Conservation (phyloP, 2,888 invertebrate genomes). For the Mythimna pallens region DNA sequence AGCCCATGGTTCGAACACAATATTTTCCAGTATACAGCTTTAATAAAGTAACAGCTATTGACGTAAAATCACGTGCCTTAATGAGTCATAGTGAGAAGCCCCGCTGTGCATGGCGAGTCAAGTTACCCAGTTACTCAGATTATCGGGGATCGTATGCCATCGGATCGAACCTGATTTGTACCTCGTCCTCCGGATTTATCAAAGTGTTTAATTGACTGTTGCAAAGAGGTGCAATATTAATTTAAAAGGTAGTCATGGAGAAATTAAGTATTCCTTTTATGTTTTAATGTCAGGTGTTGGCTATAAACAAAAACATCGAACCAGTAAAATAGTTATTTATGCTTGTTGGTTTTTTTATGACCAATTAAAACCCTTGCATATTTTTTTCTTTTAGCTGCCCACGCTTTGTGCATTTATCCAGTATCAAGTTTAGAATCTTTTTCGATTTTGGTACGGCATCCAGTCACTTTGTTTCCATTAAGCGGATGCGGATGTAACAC, state of each 20-base stretch:
- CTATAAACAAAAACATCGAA: constrained; percentile 11
- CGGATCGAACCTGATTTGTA: constrained; percentile 51
- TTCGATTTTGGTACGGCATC: no score
- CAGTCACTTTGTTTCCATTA: no score
- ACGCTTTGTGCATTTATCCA: no score
- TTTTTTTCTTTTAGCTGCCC: no score
- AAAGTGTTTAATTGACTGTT: constrained; percentile 18
- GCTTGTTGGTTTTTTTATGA: background rate
- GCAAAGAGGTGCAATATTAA: constrained; percentile 20
- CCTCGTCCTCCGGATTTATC: constrained; percentile 38
- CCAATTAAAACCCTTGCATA: background rate
- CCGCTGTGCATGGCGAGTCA: constrained; percentile 56
- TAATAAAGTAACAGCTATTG: constrained; percentile 27
- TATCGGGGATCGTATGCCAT: constrained; percentile 53
- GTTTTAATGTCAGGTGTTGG: constrained; percentile 13
- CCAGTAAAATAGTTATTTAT: background rate
- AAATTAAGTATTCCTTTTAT: constrained; percentile 14
- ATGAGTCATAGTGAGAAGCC: constrained; percentile 69
- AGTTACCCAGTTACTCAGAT: constrained; percentile 67
- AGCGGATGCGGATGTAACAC: no score
- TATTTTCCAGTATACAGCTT: constrained; percentile 24
- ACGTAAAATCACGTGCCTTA: constrained; percentile 49
- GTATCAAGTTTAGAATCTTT: no score
- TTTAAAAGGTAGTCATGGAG: constrained; percentile 3
- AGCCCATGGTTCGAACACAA: constrained; percentile 16